Percentiles rank a stretch among this genome's conserved stretches.
These are phyloP conservation scores for Porites lobata DNA, from an alignment of 92 coral and sea anemone genomes.

Conservation along the genomic window DNA sequence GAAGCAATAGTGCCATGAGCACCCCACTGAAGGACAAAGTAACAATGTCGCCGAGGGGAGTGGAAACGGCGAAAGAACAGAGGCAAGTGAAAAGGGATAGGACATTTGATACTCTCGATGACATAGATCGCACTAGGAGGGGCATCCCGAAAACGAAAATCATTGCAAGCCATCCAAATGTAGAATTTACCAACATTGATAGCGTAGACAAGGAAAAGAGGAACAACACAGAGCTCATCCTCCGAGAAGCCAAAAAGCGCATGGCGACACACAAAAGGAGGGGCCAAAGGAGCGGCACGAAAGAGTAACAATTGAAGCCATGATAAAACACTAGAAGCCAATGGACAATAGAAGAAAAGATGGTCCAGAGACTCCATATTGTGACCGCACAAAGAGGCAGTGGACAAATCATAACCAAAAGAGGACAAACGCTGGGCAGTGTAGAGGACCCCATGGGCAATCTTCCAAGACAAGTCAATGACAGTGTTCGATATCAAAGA, in stretches of 20 bases:
- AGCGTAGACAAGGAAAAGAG: neutral
- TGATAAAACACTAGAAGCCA: neutral
- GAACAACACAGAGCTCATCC: neutral
- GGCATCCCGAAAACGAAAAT: neutral
- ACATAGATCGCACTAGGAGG: neutral
- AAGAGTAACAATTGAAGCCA: neutral
- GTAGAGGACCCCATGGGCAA: no score
- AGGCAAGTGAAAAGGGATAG: neutral
- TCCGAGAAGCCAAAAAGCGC: neutral
- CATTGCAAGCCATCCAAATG: neutral
- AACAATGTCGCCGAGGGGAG: neutral
- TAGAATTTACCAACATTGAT: neutral
- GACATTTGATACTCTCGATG: neutral
- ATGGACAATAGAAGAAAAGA: neutral
- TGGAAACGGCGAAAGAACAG: neutral
- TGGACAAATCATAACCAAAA: no score
- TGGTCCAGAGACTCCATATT: neutral
- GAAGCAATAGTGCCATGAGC: neutral
- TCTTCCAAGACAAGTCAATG: no score
- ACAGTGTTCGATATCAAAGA: no score
- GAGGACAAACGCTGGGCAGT: no score
- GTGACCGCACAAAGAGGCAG: neutral
- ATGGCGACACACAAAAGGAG: neutral
- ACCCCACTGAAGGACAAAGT: neutral
- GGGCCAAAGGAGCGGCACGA: neutral